Evolutionary conservation across 2,113 vertebrate genomes (phyloP).

Genomic region (Marcusenius ussheri): DNA sequence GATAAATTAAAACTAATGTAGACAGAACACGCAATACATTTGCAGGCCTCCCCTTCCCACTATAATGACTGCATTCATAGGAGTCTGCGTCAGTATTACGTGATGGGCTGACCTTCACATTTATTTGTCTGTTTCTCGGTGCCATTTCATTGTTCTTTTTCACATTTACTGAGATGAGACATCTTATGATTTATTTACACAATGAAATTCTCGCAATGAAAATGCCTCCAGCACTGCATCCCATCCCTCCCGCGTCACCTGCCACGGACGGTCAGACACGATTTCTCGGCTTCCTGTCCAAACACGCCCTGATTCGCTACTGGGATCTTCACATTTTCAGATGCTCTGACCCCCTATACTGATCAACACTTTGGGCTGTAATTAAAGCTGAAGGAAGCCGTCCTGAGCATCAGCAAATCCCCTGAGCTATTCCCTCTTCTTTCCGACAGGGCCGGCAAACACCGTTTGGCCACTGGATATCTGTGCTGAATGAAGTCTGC

Average conservation of each 20-base stretch:
- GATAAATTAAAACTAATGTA: neutral
- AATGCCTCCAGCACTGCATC: neutral
- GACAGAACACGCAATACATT: neutral
- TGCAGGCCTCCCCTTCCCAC: neutral
- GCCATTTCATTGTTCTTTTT: neutral
- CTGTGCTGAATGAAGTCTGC: neutral
- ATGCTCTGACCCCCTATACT: neutral
- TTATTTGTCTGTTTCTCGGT: neutral
- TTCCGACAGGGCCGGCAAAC: neutral
- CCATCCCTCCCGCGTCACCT: slow-evolving; percentile 2
- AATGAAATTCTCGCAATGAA: neutral
- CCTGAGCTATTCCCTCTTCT: neutral
- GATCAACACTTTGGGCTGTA: neutral
- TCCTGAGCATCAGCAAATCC: neutral
- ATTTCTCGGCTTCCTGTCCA: slow-evolving; percentile 5
- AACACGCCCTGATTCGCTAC: slow-evolving; percentile 14
- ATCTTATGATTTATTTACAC: neutral
- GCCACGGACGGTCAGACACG: neutral
- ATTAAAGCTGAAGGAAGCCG: neutral
- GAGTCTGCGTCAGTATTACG: neutral
- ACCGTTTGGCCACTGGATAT: neutral
- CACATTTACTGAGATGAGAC: neutral
- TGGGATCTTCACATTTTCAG: neutral
- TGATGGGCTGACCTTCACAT: neutral
- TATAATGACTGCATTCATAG: neutral